phyloP scores from a whole-genome alignment of 2,113 vertebrate species.

The Gymnogyps californianus region DNA sequence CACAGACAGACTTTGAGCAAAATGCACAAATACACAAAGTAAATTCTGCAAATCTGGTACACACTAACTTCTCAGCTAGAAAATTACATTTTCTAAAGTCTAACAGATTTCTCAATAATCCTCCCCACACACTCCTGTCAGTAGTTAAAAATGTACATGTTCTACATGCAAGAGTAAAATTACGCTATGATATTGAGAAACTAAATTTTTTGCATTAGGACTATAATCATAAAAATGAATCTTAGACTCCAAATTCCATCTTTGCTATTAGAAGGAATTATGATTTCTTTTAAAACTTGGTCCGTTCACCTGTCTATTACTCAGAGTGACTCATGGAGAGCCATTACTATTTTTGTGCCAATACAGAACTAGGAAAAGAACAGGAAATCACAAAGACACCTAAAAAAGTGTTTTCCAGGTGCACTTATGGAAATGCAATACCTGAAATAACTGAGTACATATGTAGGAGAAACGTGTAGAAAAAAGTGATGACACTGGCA shows the following conservation, averaged over 20 bases:
- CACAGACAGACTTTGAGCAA: not conserved
- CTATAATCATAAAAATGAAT: not conserved
- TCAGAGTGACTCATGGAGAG: not conserved
- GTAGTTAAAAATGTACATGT: not conserved
- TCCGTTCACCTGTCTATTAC: not conserved
- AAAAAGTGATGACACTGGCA: not conserved
- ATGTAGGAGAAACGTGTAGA: not conserved
- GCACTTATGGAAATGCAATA: not conserved
- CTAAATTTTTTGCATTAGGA: not conserved
- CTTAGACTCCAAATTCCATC: not conserved
- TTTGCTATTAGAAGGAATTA: not conserved
- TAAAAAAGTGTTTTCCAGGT: not conserved
- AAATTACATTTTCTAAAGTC: not conserved
- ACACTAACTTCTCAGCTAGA: not conserved
- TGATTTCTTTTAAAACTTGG: not conserved
- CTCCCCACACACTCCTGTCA: not conserved
- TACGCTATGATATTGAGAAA: not conserved
- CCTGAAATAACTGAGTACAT: not conserved
- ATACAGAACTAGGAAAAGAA: not conserved
- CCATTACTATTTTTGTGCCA: not conserved
- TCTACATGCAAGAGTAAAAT: not conserved
- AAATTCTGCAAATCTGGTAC: not conserved
- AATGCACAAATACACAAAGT: not conserved
- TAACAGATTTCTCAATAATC: not conserved
- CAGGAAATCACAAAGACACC: not conserved